These are phyloP conservation scores for Phymanthus crucifer DNA, from an alignment of 92 coral and sea anemone species.

Conservation along the genomic window DNA sequence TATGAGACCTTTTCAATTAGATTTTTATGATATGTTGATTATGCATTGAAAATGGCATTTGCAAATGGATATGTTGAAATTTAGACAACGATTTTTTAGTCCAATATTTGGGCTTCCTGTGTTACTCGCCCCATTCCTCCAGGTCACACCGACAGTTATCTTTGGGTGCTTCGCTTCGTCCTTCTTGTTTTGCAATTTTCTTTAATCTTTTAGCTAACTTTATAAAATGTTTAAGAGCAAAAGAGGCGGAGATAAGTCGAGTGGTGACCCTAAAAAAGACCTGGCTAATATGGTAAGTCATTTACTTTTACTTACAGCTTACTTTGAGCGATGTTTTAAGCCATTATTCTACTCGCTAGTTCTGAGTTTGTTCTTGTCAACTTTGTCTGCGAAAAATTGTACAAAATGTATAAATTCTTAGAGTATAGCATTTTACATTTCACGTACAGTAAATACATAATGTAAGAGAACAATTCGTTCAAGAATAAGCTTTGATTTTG, in stretches of 20 bases:
- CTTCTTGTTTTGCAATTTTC: conserved; percentile 15
- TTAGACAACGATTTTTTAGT: background rate
- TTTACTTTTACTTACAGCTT: conserved; percentile 3
- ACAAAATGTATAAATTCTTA: background rate
- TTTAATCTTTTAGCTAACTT: background rate
- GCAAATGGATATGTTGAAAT: background rate
- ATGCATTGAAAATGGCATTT: background rate
- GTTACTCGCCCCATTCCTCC: background rate
- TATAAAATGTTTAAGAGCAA: conserved; percentile 63
- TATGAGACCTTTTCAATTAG: too few relatives aligned
- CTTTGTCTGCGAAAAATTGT: background rate
- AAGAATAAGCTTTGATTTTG: conserved; percentile 7
- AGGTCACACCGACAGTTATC: background rate
- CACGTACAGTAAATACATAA: background rate
- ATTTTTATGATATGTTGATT: too few relatives aligned
- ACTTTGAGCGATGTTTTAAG: conserved; percentile 23
- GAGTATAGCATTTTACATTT: background rate
- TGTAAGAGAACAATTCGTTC: background rate
- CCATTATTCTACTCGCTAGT: too few relatives aligned
- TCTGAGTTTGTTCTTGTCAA: too few relatives aligned
- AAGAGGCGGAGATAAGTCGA: conserved; percentile 48
- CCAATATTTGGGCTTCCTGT: conserved; percentile 28
- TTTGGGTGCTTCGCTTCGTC: background rate
- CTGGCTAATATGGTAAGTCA: conserved; percentile 75
- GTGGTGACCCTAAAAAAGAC: conserved; percentile 72